Base-by-base conservation (phyloP, 2,888 invertebrate genomes). In the Operophtera brumata region DNA sequence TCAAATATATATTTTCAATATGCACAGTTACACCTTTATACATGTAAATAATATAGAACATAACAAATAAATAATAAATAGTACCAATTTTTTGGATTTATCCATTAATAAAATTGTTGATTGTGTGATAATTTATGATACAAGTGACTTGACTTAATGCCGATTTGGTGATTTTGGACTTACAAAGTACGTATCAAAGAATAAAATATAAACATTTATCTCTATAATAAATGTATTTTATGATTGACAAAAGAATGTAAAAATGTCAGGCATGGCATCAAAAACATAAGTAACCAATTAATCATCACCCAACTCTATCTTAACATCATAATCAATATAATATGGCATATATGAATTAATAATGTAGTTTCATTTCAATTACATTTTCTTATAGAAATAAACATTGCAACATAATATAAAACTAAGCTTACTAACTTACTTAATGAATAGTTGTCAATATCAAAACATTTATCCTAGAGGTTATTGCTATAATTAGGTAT, bases 61-160 rank as follows among this genome's bases (percentile, higher is more conserved):
- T 84, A 88, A 86, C 86, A 86, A 89, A 90, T 84, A 89, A 90
- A 89, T 87, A 89, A 88, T 89, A 89, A 88, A 88, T 86, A 88
- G 84, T 84, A 85, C 85, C 84, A 82, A 80, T 82, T 84, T 82
- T 78, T 80, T 70, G 81, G 84, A 84, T 84, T 84, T 80, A 84
- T 82, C 78, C 80, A 82, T 84, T 78, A 80, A 78, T 81, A 82
- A 86, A 82, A 86, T 79, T 82, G 82, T 81, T 80, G 82, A 83
- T 84, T 84, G 84, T 85, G 86, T 85, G 81, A 82, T 78, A 79
- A 78, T 82, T 20, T 80, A 84, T 81, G 64, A 81, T 87, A 86
- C 84, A 86, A 81, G 81, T 84, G 82, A 82, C 77, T 80, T 82
- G 80, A 82, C 85, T 85, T 81, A 82, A 84, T 84, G 82, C 84